A percentile compares a stretch with the other conserved stretches of the same genome.
Evolutionary conservation across 2,113 vertebrate genomes (phyloP).

Genomic region (Sterrhoptilus dennistouni): DNA sequence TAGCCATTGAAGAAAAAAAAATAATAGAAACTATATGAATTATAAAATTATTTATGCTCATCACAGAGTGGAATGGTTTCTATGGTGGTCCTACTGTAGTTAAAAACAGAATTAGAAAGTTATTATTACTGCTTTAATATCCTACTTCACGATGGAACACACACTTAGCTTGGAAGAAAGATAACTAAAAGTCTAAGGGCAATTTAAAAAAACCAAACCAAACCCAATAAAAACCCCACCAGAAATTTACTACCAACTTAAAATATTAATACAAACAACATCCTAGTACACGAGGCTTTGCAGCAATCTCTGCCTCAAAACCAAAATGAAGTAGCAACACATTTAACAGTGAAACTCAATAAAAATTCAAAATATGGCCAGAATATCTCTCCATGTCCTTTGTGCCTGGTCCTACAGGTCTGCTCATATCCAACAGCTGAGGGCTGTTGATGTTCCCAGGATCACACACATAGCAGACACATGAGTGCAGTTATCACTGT

Average conservation of each 20-base stretch:
- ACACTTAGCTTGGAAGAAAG: not conserved
- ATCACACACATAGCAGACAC: not conserved
- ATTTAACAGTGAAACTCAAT: not conserved
- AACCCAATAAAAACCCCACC: not conserved
- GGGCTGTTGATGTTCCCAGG: not conserved
- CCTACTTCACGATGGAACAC: not conserved
- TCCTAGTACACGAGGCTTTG: not conserved
- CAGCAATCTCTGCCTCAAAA: not conserved
- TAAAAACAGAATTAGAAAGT: not conserved
- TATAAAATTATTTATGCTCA: conserved; percentile 7
- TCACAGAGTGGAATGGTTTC: not conserved
- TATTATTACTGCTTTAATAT: conserved; percentile 11
- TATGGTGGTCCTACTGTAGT: not conserved
- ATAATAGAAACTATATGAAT: not conserved
- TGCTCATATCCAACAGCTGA: not conserved
- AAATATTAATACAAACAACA: conserved; percentile 29
- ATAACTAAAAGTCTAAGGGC: conserved; percentile 22
- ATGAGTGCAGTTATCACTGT: not conserved
- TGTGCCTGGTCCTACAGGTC: not conserved
- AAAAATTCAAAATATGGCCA: not conserved
- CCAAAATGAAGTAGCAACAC: not conserved
- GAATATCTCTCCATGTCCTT: not conserved
- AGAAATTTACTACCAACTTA: not conserved
- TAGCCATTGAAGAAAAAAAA: not conserved
- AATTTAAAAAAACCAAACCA: not conserved